phyloP scores from a whole-genome alignment of 2,888 invertebrate genomes.

The Sesia apiformis region DNA sequence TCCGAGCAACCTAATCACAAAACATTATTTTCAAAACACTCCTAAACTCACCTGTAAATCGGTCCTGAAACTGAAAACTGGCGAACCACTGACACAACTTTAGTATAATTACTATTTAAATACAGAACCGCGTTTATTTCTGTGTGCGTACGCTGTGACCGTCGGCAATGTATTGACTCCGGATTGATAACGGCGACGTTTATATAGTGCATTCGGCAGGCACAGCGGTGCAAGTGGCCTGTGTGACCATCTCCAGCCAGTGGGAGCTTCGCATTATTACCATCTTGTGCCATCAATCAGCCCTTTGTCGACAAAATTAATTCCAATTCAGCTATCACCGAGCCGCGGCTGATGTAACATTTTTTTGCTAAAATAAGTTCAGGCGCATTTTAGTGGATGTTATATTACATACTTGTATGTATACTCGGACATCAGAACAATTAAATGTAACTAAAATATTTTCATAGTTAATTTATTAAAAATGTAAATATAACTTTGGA shows the following conservation, averaged over 20 bases:
- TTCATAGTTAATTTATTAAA: too few species aligned
- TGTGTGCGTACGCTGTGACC: slow-evolving; percentile 56
- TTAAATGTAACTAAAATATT: too few species aligned
- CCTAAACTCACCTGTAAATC: slow-evolving; percentile 51
- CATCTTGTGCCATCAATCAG: slow-evolving; percentile 8
- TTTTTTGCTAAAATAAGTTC: not conserved
- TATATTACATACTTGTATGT: not conserved
- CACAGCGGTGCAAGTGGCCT: slow-evolving; percentile 29
- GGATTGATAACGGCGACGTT: slow-evolving; percentile 48
- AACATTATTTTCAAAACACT: not conserved
- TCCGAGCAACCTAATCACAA: too few species aligned
- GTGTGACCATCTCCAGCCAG: slow-evolving; percentile 29
- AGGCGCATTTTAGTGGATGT: not conserved
- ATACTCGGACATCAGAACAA: too few species aligned
- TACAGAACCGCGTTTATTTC: slow-evolving; percentile 22
- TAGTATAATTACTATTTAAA: slow-evolving; percentile 7
- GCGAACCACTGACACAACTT: slow-evolving; percentile 50
- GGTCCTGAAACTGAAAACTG: slow-evolving; percentile 42
- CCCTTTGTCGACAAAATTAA: not conserved
- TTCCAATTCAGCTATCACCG: not conserved
- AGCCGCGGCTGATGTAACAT: not conserved
- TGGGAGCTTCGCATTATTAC: slow-evolving; percentile 25
- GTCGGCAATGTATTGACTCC: slow-evolving; percentile 63
- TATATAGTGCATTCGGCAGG: slow-evolving; percentile 43
- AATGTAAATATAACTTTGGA: too few species aligned